Conservation (phyloP, 2,113 vertebrate species). For the Turdus rufiventris region DNA sequence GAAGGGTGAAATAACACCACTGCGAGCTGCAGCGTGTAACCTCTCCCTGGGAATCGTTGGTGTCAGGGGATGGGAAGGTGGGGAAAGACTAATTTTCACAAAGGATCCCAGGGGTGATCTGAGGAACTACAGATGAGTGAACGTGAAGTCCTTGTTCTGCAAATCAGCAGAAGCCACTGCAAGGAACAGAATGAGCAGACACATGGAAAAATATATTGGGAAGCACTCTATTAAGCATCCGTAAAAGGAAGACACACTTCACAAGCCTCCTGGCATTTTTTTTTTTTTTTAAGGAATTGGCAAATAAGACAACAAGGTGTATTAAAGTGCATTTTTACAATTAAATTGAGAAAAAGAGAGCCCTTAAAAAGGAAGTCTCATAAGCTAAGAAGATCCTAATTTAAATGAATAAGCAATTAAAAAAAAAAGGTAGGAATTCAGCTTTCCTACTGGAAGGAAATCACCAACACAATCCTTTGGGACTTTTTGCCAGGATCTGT, state of each 20-base stretch:
- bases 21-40: rapidly evolving
- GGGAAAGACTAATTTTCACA: background rate
- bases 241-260: background rate
- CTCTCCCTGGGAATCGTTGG: background rate
- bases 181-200: background rate
- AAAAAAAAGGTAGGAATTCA: background rate
- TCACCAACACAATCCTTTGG: background rate
- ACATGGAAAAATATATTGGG: background rate
- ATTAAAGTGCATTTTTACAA: background rate
- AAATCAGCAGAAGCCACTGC: background rate
- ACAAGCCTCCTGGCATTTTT: background rate
- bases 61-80: background rate
- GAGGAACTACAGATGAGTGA: background rate
- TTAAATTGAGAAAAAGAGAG: background rate
- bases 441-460: background rate
- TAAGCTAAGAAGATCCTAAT: background rate
- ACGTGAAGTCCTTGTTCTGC: background rate
- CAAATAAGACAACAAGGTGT: background rate
- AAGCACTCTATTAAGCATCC: background rate
- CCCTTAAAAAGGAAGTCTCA: background rate
- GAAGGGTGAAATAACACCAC: background rate
- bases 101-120: background rate
- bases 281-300: background rate
- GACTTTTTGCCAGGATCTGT: background rate
- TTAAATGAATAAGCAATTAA: background rate